Evolutionary conservation across 2,888 invertebrate species (phyloP).

Genomic region (Liopterus haemorrhoidalis): DNA sequence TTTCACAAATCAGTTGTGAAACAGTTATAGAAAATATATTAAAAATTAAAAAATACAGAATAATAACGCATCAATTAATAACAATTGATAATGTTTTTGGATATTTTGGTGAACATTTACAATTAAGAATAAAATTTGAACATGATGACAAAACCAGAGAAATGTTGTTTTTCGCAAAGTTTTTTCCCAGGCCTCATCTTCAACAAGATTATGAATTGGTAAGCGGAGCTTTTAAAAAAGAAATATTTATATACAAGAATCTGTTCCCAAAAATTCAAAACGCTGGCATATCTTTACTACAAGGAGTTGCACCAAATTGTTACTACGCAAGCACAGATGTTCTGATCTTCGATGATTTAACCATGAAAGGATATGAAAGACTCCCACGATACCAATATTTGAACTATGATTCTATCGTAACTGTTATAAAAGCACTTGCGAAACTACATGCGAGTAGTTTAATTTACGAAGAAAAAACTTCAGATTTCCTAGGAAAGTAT

Average conservation of each 20-base stretch:
- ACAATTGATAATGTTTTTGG: slow-evolving; percentile 32
- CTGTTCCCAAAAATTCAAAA: slow-evolving; percentile 25
- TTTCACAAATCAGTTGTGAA: slow-evolving; percentile 5
- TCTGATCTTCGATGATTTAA: slow-evolving; percentile 27
- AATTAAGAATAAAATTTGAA: slow-evolving; percentile 29
- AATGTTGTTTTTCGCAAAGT: slow-evolving; percentile 37
- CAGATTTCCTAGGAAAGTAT: slow-evolving; percentile 25
- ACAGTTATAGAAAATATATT: slow-evolving; percentile 28
- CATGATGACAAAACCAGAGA: slow-evolving; percentile 22
- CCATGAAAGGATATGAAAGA: slow-evolving; percentile 19
- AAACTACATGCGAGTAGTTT: slow-evolving; percentile 27
- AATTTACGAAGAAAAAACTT: slow-evolving; percentile 26
- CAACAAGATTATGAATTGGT: slow-evolving; percentile 33
- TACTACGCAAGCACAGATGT: slow-evolving; percentile 15
- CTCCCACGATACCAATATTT: slow-evolving; percentile 20
- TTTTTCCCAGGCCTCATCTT: slow-evolving; percentile 33
- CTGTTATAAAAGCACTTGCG: slow-evolving; percentile 23
- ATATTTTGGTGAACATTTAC: slow-evolving; percentile 36
- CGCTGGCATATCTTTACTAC: slow-evolving; percentile 16
- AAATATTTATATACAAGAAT: slow-evolving; percentile 22
- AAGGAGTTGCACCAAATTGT: slow-evolving; percentile 13
- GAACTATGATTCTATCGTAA: slow-evolving; percentile 24
- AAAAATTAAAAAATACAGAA: slow-evolving; percentile 26
- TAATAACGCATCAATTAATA: slow-evolving; percentile 27
- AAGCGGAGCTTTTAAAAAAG: slow-evolving; percentile 19